A percentile compares a stretch with the other conserved stretches of the same genome.
Evolutionary conservation across 1,140 invertebrate genomes (phyloP).

Genomic region (Drosophila paulistorum): DNA sequence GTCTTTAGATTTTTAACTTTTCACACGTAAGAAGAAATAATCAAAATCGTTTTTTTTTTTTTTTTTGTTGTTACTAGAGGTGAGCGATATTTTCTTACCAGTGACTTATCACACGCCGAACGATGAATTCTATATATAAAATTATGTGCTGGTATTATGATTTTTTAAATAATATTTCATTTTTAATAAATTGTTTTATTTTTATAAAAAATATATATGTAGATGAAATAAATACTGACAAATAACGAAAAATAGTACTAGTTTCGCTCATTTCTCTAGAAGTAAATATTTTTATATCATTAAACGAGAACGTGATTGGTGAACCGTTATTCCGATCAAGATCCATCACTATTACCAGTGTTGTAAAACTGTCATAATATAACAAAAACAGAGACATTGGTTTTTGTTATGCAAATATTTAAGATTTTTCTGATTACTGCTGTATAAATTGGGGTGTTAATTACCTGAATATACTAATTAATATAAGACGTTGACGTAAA

Average conservation of each 20-base stretch:
- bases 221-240: too few relatives aligned
- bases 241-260: too few relatives aligned
- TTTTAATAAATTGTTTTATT: too few relatives aligned
- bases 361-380: background rate
- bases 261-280: background rate
- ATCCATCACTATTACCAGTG: background rate
- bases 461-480: slow-evolving; percentile 63
- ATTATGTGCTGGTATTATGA: background rate
- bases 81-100: background rate
- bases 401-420: slow-evolving; percentile 17
- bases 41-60: slow-evolving; percentile 35
- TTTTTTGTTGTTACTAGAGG: slow-evolving; percentile 65
- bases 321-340: background rate
- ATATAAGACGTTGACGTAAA: slow-evolving; percentile 53
- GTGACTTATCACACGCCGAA: background rate
- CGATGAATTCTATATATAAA: background rate
- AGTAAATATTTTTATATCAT: background rate
- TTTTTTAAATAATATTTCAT: too few relatives aligned
- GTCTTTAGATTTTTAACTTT: slow-evolving; percentile 42
- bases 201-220: too few relatives aligned
- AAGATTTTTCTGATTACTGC: background rate
- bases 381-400: slow-evolving; percentile 8
- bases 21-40: slow-evolving; percentile 75
- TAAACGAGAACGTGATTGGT: background rate
- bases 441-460: slow-evolving; percentile 56